Base-by-base conservation (phyloP, 2,797 vertebrate genomes). In the Coendou prehensilis region DNA sequence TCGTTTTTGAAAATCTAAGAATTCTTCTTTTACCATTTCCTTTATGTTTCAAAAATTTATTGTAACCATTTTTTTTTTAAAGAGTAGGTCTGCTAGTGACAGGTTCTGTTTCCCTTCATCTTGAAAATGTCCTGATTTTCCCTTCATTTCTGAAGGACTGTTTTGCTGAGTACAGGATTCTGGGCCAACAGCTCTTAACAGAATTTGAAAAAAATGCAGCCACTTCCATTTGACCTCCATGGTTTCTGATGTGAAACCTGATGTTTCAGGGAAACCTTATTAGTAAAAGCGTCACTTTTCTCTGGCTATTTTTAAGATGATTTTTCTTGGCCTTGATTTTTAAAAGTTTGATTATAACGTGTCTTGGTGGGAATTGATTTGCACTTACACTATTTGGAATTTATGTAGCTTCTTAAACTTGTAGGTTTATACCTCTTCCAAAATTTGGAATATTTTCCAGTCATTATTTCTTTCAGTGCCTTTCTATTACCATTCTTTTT, bases 1-100 rank as follows among this genome's bases (percentile, higher is more conserved):
- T 59, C 15, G 17, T 84, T 87, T 54, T 28, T 63, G 17, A 54
- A n/a, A 20, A 80, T 93, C 28, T 78, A 78, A 78, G 26, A 50
- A 18, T 78, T 78, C 54, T 93, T 79, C 18, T 92, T 80, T 78
- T 45, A 14, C 79, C 56, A 8, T 56, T 85, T 93, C 45, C 28
- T 75, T 84, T 52, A 82, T 84, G 20, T 87, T 22, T 87, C 61
- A 84, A 91, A 26, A 91, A 87, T 57, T 69, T 86, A n/a, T 28
- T n/a, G 14, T 80, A 41, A 56, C 14, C 37, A 26, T n/a, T 86
- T 75, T 47, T 69, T 76, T 54, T 5, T 13, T 4, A 63, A 67
- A 52, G 47, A 33, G 41, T 78, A 52, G 11, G 47, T 78, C 14
- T 78, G 14, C 47, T 18, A 52, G 28, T 78, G 75, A 78, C 6